A percentile compares a stretch with the other conserved stretches of the same genome.
Evolutionary conservation across 2,888 invertebrate species (phyloP).

Genomic region (Pachycephus smyrnensis): DNA sequence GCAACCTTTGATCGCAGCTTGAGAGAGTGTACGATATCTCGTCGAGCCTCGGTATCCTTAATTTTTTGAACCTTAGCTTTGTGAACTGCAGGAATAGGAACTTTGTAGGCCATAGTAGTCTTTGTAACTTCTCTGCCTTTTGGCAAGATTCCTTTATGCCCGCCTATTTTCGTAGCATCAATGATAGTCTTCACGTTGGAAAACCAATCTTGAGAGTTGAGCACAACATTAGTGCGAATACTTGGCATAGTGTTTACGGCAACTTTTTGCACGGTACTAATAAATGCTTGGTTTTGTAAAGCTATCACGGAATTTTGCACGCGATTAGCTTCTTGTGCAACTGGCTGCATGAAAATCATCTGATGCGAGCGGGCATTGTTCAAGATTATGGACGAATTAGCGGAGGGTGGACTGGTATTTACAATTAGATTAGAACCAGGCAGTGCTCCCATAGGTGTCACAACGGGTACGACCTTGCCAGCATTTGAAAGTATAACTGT

Average conservation of each 20-base stretch:
- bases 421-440: constrained; percentile 59
- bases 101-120: constrained; percentile 64
- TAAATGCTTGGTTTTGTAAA: constrained; percentile 53
- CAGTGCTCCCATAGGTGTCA: constrained; percentile 55
- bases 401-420: constrained; percentile 52
- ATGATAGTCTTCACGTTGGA: constrained; percentile 62
- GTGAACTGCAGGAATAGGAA: constrained; percentile 63
- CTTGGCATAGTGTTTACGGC: constrained; percentile 54
- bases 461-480: constrained; percentile 61
- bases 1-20: background rate
- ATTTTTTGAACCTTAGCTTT: constrained; percentile 52
- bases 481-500: constrained; percentile 57
- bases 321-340: constrained; percentile 41
- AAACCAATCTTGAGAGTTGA: constrained; percentile 60
- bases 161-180: constrained; percentile 60
- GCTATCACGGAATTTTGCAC: constrained; percentile 55
- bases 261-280: constrained; percentile 57
- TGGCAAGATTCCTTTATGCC: constrained; percentile 61
- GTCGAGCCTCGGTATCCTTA: constrained; percentile 34
- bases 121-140: constrained; percentile 61
- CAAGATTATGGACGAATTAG: constrained; percentile 57
- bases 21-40: background rate
- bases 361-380: constrained; percentile 58
- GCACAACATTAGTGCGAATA: constrained; percentile 52
- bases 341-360: constrained; percentile 63